phyloP scores from a whole-genome alignment of 2,113 vertebrate genomes.

The Lampris megalopsis region DNA sequence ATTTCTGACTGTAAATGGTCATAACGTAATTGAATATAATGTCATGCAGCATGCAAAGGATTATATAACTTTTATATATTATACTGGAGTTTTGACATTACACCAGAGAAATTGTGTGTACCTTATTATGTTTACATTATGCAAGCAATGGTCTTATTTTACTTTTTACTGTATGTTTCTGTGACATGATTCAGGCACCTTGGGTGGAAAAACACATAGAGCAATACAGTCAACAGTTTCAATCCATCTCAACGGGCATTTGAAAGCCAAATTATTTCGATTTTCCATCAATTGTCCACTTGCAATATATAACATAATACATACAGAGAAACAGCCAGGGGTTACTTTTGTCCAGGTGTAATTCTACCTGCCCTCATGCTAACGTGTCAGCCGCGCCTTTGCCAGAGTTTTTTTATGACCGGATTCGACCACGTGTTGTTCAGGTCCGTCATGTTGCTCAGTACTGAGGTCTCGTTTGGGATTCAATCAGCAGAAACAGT shows the following conservation, averaged over 20 bases:
- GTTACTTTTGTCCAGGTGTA: too few species aligned
- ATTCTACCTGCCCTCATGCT: too few species aligned
- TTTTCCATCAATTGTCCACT: too few species aligned
- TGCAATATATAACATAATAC: too few species aligned
- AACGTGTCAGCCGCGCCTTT: too few species aligned
- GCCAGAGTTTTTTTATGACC: background rate
- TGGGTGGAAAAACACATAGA: too few species aligned
- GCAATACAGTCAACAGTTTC: too few species aligned
- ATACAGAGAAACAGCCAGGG: too few species aligned
- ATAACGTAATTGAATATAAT: constrained; percentile 2
- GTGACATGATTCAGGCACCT: background rate
- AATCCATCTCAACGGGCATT: too few species aligned
- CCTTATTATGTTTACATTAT: background rate
- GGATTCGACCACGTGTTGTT: background rate
- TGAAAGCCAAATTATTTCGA: too few species aligned
- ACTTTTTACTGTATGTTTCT: background rate
- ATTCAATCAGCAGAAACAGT: background rate
- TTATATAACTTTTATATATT: background rate
- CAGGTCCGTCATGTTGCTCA: background rate
- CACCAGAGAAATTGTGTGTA: background rate
- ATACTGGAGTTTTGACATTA: background rate
- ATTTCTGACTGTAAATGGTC: background rate
- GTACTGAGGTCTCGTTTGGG: background rate
- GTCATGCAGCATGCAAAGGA: background rate
- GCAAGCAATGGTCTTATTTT: background rate